A percentile compares a stretch with the other conserved stretches of the same genome.
phyloP scores from a whole-genome alignment of 64 coral and sea anemone genomes.

The Dendronephthya gigantea region DNA sequence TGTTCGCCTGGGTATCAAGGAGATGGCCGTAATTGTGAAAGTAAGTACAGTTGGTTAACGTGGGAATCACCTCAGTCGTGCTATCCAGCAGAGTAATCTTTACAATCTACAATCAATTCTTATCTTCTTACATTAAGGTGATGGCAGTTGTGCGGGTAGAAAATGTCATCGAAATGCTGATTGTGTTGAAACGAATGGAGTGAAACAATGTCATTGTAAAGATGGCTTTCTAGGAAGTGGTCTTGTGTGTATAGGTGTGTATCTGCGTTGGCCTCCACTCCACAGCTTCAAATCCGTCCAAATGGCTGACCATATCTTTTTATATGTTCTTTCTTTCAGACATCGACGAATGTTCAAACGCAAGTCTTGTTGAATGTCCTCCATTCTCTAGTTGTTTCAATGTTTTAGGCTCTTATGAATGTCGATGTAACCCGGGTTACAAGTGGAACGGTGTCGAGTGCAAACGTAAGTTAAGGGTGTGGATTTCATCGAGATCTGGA shows the following conservation, averaged over 20 bases:
- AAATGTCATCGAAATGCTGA: background rate
- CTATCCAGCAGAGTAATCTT: too few species aligned
- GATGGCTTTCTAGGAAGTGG: background rate
- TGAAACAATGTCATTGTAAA: slow-evolving; percentile 3
- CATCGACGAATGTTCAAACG: background rate
- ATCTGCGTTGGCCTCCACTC: too few species aligned
- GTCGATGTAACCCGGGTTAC: background rate
- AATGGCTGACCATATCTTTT: too few species aligned
- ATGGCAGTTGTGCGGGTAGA: slow-evolving; percentile 3
- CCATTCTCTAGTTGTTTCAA: background rate
- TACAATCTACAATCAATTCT: too few species aligned
- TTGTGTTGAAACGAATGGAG: background rate
- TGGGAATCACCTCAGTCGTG: too few species aligned
- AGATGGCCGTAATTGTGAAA: background rate
- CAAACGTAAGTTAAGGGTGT: background rate
- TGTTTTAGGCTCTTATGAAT: background rate
- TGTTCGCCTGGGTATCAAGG: background rate
- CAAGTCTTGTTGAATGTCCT: background rate
- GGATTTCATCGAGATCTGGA: too few species aligned
- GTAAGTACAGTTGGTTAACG: background rate
- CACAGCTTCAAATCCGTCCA: too few species aligned
- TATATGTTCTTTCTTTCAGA: background rate
- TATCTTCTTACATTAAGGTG: background rate
- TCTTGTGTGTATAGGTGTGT: background rate
- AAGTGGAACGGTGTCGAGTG: background rate